A percentile compares a stretch with the other conserved stretches of the same genome.
phyloP scores from a whole-genome alignment of 2,797 vertebrate genomes.

The Dermochelys coriacea region DNA sequence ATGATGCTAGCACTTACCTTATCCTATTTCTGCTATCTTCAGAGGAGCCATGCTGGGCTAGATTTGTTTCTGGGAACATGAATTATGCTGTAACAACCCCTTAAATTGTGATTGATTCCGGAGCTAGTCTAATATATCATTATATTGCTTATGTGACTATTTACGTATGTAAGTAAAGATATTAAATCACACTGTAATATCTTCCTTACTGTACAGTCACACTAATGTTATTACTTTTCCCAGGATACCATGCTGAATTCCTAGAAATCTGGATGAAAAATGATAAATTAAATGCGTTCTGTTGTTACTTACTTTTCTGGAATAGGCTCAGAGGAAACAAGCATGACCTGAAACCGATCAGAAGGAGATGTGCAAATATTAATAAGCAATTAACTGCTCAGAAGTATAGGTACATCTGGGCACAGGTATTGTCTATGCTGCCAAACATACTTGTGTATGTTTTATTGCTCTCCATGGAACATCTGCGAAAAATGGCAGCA shows the following conservation, averaged over 20 bases:
- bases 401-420: neutral
- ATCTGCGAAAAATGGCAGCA: neutral
- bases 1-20: neutral
- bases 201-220: neutral
- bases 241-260: neutral
- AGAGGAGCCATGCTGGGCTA: neutral
- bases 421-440: neutral
- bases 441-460: neutral
- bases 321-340: neutral
- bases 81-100: neutral
- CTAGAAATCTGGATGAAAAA: neutral
- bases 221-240: neutral
- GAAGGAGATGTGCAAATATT: neutral
- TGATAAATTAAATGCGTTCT: neutral
- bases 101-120: neutral
- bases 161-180: neutral
- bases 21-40: neutral
- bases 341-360: neutral
- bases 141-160: neutral
- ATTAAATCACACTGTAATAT: neutral
- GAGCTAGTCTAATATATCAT: neutral
- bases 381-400: neutral
- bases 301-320: neutral
- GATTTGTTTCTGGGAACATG: neutral
- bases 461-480: neutral